Evolutionary conservation across 2,797 vertebrate genomes (phyloP).

Genomic region (Melanotaenia parkinsoni): DNA sequence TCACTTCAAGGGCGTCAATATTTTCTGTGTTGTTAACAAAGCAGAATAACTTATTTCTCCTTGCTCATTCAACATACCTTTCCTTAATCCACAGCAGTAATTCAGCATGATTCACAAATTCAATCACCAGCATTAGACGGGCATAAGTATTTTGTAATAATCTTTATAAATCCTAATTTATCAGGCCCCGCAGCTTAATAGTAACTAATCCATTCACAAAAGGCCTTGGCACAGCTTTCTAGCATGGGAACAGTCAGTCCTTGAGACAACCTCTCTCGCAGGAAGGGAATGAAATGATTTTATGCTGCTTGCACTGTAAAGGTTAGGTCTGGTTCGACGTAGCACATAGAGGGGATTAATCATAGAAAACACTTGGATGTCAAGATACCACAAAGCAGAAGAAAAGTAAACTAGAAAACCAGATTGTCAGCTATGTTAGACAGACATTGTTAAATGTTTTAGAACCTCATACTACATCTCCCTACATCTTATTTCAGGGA

Average conservation of each 20-base stretch:
- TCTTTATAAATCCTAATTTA: constrained; percentile 84
- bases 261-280: constrained; percentile 78
- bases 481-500: constrained; percentile 33
- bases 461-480: constrained; percentile 28
- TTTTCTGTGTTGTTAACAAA: constrained; percentile 63
- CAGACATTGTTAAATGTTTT: constrained; percentile 41
- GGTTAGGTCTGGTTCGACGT: constrained; percentile 73
- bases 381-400: constrained; percentile 57
- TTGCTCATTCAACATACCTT: constrained; percentile 66
- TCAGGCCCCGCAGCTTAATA: constrained; percentile 81
- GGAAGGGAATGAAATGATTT: constrained; percentile 70
- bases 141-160: constrained; percentile 85
- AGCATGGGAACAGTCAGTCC: constrained; percentile 77
- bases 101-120: constrained; percentile 82
- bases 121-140: constrained; percentile 81
- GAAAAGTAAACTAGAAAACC: constrained; percentile 43
- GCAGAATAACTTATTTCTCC: constrained; percentile 53
- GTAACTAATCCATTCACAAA: constrained; percentile 84
- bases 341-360: constrained; percentile 72
- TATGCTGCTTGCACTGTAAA: constrained; percentile 68
- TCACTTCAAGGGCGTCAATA: constrained; percentile 69
- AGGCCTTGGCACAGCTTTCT: constrained; percentile 76
- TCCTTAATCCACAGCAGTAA: constrained; percentile 71
- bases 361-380: constrained; percentile 69
- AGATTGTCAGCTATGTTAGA: constrained; percentile 44